Evolutionary conservation across 1,140 invertebrate genomes (phyloP), one percentile per base, ranked within the genome.

Genomic region (Trichoplusia ni): DNA sequence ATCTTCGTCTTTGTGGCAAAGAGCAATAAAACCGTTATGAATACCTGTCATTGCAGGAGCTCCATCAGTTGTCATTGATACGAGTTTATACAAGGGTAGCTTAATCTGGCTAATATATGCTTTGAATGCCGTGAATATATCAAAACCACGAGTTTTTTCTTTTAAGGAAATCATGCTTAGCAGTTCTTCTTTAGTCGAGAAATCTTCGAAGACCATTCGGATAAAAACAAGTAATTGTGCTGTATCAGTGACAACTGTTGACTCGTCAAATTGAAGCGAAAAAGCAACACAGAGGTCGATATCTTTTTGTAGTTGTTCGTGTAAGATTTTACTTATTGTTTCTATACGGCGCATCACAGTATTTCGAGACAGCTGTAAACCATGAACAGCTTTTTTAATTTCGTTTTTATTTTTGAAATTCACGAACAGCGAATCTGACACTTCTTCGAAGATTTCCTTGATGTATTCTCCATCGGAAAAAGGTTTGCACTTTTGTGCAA

Each of bases 11-110:
- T 80, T 74, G 23, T 71, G 67, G 59, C 64, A 71, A 60, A 73
- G 58, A 59, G 58, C 53, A 66, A 79, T 71, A 69, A 66, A 76
- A 47, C 73, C 71, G 71, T 78, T 78, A 56, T 66, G 44, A 62
- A 54, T 59, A 71, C 72, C 73, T 65, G 66, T 73, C 74, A 71
- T 78, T 71, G 75, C 71, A 64, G 66, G 51, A 61, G 71, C 70
- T 18, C 75, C 70, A 76, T 78, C 79, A 64, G 73, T 79, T 75
- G 70, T 79, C 47, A 81, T 75, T 71, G 74, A 78, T 3, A 77
- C 64, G 19, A 81, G 61, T 71, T 81, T 78, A 75, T 63, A 75
- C 46, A 78, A 44, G 40, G 65, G 64, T 67, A 77, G 33, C 59
- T 71, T 78, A 42, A 71, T 71, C 49, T 67, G 27, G 61, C 51